Evolutionary conservation across 2,888 invertebrate genomes (phyloP).

Genomic region (Pachymerium ferrugineum): DNA sequence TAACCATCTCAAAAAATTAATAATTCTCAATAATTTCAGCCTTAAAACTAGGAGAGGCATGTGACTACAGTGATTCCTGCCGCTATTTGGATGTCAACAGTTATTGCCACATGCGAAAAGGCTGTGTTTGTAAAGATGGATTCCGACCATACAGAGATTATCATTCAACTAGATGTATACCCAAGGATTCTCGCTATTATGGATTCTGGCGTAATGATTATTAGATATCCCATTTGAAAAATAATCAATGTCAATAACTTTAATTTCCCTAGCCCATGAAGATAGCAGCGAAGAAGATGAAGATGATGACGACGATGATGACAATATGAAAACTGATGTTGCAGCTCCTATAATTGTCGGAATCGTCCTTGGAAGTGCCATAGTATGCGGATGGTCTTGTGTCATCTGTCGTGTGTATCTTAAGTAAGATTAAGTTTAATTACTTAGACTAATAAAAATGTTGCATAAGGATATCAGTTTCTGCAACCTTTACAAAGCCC

Average conservation of each 20-base stretch:
- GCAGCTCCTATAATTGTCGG: background rate
- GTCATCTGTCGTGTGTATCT: constrained; percentile 9
- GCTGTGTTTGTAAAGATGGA: constrained; percentile 1
- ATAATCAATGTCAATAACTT: background rate
- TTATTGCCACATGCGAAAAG: background rate
- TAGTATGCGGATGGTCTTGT: constrained; percentile 17
- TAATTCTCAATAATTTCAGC: background rate
- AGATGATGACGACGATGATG: background rate
- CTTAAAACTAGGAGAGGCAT: background rate
- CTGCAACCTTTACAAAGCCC: background rate
- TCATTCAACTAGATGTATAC: background rate
- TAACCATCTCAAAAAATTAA: background rate
- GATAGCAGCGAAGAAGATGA: background rate
- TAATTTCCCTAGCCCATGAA: background rate
- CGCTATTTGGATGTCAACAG: background rate
- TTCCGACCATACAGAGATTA: background rate
- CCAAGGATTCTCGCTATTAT: background rate
- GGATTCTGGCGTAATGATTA: background rate
- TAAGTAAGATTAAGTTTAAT: background rate
- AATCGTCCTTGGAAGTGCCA: background rate
- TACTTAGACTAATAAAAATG: background rate
- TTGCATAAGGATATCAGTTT: background rate
- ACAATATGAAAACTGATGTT: background rate
- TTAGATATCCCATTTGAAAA: background rate
- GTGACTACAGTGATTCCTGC: background rate